Conservation (phyloP, 2,797 vertebrate genomes). For the Rhyacichthys aspro region DNA sequence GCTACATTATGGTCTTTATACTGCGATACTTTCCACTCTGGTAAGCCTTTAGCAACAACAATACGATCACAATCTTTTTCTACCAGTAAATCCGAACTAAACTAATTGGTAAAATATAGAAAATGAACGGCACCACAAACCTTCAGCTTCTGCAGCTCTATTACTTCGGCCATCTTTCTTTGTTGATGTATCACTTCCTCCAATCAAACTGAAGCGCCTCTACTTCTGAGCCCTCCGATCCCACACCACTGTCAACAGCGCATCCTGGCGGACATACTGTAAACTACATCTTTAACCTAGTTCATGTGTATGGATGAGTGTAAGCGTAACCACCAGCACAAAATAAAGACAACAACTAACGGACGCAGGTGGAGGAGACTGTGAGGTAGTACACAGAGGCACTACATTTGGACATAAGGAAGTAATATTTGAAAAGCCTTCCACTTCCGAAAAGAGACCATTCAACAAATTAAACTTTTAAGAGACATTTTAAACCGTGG, state of each 20-base stretch:
- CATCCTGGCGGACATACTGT: not conserved
- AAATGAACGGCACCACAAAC: constrained; percentile 36
- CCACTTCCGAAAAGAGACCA: too few species aligned
- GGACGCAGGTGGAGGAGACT: not conserved
- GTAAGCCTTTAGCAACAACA: not conserved
- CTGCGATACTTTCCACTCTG: too few species aligned
- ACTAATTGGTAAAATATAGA: not conserved
- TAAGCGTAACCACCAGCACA: too few species aligned
- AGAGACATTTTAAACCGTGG: too few species aligned
- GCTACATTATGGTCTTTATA: not conserved
- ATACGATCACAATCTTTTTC: accelerated
- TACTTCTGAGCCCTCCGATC: not conserved
- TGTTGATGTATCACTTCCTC: constrained; percentile 65
- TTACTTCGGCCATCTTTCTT: constrained; percentile 78
- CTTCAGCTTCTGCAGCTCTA: constrained; percentile 78
- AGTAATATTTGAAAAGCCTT: too few species aligned
- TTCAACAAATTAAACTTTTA: too few species aligned
- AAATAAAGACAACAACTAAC: not conserved
- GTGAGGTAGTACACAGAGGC: too few species aligned
- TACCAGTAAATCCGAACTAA: accelerated
- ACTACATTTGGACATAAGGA: too few species aligned
- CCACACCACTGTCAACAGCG: constrained; percentile 19
- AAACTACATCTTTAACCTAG: constrained; percentile 4
- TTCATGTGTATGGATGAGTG: too few species aligned
- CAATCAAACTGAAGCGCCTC: constrained; percentile 54